These are phyloP conservation scores for Pandemis heparana DNA, from an alignment of 2,888 invertebrate species.

Conservation along the genomic window DNA sequence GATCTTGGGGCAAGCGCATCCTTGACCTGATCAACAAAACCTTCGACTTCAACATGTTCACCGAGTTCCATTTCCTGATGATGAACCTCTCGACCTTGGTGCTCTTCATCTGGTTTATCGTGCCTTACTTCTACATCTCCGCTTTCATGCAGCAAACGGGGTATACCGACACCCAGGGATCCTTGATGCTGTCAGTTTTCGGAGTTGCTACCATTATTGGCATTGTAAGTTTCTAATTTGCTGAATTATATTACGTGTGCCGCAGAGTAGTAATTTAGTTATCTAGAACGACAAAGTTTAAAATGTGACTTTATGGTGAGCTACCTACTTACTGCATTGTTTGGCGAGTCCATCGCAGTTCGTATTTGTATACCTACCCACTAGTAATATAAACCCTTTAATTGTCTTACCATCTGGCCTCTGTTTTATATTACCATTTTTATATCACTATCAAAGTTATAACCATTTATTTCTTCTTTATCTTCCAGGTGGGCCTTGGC, in stretches of 20 bases:
- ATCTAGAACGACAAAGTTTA: too few species aligned
- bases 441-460: neutral
- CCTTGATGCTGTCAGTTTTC: constrained; percentile 93
- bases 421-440: neutral
- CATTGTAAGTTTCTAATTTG: constrained; percentile 86
- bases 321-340: too few species aligned
- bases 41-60: constrained; percentile 93
- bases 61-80: constrained; percentile 92
- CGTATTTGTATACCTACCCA: too few species aligned
- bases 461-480: neutral
- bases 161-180: constrained; percentile 89
- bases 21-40: constrained; percentile 89
- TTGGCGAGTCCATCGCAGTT: too few species aligned
- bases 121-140: constrained; percentile 97
- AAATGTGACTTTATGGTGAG: too few species aligned
- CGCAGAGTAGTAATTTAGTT: too few species aligned
- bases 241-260: too few species aligned
- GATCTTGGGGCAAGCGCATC: constrained; percentile 88
- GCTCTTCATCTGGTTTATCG: constrained; percentile 97
- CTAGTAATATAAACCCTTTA: neutral
- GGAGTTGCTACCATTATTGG: constrained; percentile 96
- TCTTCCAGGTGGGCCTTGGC: constrained; percentile 90
- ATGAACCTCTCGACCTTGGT: constrained; percentile 96
- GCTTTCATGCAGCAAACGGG: constrained; percentile 89
- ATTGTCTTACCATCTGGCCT: neutral